phyloP scores from a whole-genome alignment of 2,888 invertebrate genomes.

The Dasysyrphus tricinctus region DNA sequence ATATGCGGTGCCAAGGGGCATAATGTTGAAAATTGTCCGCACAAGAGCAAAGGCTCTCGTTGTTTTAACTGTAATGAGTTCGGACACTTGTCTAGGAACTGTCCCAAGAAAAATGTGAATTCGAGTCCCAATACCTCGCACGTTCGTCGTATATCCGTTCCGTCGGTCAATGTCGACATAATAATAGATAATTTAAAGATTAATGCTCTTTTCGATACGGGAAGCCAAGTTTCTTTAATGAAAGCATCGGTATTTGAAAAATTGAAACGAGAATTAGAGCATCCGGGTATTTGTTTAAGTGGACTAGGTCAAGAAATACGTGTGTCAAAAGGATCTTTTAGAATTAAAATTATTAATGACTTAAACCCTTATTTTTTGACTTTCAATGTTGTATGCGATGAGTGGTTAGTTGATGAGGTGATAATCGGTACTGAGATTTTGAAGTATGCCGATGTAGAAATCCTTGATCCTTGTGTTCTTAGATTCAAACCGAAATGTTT shows the following conservation, averaged over 20 bases:
- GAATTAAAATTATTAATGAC: background rate
- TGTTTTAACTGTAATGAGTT: no score
- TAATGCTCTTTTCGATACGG: no score
- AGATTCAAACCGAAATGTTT: background rate
- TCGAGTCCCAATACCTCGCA: no score
- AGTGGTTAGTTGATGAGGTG: constrained; percentile 1
- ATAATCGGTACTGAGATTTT: background rate
- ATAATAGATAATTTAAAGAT: no score
- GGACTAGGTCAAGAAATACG: background rate
- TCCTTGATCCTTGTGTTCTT: background rate
- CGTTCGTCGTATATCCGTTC: no score
- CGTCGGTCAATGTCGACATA: no score
- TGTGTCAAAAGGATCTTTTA: background rate
- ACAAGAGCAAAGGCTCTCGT: no score
- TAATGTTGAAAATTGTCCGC: no score
- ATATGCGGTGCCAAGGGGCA: background rate
- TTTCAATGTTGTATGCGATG: constrained; percentile 1
- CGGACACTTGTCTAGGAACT: no score
- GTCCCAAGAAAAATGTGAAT: no score
- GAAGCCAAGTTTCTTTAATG: no score
- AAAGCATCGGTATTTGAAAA: background rate
- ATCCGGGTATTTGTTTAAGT: background rate
- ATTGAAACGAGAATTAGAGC: background rate
- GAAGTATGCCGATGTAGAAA: background rate
- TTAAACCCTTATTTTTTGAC: background rate